These are phyloP conservation scores for Eucera pruinosa DNA, from an alignment of 2,888 invertebrate species.

Conservation along the genomic window DNA sequence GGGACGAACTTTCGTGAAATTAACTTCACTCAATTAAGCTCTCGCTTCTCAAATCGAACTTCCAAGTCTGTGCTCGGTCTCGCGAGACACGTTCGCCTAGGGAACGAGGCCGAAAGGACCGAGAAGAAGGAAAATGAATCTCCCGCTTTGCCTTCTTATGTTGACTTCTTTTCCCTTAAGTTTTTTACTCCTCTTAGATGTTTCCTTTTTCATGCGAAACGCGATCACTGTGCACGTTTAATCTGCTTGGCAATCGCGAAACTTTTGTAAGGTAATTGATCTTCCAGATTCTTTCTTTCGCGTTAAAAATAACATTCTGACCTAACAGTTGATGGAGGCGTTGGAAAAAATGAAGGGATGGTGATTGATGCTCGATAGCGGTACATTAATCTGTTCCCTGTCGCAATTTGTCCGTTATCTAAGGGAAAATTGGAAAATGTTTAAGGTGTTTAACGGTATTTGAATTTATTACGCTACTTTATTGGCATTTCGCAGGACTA, in stretches of 20 bases:
- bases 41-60: slow-evolving; percentile 75
- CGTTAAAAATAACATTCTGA: slow-evolving; percentile 30
- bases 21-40: slow-evolving; percentile 81
- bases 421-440: no score
- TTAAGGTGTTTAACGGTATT: no score
- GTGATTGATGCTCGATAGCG: not conserved
- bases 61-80: slow-evolving; percentile 63
- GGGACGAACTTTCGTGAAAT: slow-evolving; percentile 77
- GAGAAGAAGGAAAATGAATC: slow-evolving; percentile 23
- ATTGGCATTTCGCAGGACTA: no score
- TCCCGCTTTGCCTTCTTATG: not conserved
- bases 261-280: slow-evolving; percentile 43
- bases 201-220: slow-evolving; percentile 35
- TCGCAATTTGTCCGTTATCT: not conserved
- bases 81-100: slow-evolving; percentile 62
- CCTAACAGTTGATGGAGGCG: not conserved
- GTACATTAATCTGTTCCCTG: not conserved
- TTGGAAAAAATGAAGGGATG: not conserved
- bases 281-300: slow-evolving; percentile 45
- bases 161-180: slow-evolving; percentile 23
- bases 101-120: slow-evolving; percentile 28
- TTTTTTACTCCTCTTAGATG: slow-evolving; percentile 3
- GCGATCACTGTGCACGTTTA: slow-evolving; percentile 66
- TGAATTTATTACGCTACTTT: not conserved
- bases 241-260: slow-evolving; percentile 55